These are phyloP conservation scores for Onychorhynchus coronatus DNA, from an alignment of 2,113 vertebrate genomes.

Conservation along the genomic window DNA sequence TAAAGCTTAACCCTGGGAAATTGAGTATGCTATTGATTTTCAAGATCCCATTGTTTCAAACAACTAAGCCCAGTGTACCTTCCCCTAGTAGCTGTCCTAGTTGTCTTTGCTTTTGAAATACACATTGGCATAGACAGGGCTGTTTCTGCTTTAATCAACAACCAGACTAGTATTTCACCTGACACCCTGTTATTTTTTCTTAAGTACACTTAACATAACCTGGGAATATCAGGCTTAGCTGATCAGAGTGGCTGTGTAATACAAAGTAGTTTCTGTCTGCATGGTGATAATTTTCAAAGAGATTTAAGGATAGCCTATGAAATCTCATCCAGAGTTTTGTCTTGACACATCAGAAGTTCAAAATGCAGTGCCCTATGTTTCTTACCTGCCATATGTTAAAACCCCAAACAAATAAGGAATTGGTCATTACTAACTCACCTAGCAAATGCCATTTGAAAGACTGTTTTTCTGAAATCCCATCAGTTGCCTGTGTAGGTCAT, in stretches of 20 bases:
- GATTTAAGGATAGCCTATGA: not conserved
- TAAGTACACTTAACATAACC: not conserved
- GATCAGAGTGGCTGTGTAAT: not conserved
- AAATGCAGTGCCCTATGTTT: not conserved
- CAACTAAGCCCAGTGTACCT: not conserved
- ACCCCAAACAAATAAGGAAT: not conserved
- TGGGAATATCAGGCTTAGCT: not conserved
- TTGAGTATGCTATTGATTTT: not conserved
- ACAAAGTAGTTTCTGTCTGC: not conserved
- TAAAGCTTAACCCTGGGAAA: not conserved
- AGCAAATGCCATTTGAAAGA: not conserved
- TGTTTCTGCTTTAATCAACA: not conserved
- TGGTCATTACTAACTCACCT: not conserved
- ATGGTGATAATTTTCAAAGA: not conserved
- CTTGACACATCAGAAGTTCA: not conserved
- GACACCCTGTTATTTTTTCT: not conserved
- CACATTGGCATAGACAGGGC: not conserved
- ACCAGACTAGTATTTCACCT: not conserved
- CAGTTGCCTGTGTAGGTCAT: not conserved
- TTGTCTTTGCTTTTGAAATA: not conserved
- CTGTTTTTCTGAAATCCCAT: not conserved
- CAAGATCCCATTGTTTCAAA: not conserved
- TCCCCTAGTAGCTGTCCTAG: not conserved
- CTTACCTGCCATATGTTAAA: not conserved
- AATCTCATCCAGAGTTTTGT: not conserved